Conservation (phyloP, 2,113 vertebrate species). For the Bubo bubo region DNA sequence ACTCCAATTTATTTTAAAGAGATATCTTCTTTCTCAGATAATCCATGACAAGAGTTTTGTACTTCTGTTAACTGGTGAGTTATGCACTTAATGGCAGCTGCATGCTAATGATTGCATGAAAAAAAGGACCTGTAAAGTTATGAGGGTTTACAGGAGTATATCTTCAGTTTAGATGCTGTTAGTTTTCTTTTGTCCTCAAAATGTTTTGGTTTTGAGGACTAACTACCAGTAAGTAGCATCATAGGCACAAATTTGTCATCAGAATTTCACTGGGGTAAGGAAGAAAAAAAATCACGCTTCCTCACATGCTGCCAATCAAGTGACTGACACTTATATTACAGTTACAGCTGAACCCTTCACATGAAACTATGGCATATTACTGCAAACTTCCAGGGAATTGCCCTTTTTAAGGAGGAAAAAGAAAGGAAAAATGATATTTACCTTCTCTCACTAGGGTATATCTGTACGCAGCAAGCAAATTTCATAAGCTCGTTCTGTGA, state of each 20-base stretch:
- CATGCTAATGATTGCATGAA: background rate
- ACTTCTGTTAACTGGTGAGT: background rate
- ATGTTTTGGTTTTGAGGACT: background rate
- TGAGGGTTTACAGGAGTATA: background rate
- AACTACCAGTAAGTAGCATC: background rate
- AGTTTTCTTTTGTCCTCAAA: background rate
- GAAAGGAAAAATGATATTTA: background rate
- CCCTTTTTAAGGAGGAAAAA: background rate
- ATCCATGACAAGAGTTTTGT: background rate
- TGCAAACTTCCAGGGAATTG: slow-evolving; percentile 6
- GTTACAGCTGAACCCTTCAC: background rate
- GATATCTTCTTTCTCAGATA: background rate
- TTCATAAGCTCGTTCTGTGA: background rate
- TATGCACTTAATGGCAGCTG: background rate
- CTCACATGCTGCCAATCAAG: background rate
- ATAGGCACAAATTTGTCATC: background rate
- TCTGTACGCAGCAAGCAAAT: background rate
- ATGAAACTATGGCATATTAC: background rate
- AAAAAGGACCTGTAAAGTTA: background rate
- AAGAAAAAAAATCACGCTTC: background rate
- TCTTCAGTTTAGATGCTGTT: background rate
- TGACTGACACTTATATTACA: background rate
- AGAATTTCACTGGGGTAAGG: background rate
- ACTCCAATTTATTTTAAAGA: background rate
- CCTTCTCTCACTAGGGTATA: background rate